Base-by-base conservation (phyloP, 2,113 vertebrate species). In the Chionomys nivalis region DNA sequence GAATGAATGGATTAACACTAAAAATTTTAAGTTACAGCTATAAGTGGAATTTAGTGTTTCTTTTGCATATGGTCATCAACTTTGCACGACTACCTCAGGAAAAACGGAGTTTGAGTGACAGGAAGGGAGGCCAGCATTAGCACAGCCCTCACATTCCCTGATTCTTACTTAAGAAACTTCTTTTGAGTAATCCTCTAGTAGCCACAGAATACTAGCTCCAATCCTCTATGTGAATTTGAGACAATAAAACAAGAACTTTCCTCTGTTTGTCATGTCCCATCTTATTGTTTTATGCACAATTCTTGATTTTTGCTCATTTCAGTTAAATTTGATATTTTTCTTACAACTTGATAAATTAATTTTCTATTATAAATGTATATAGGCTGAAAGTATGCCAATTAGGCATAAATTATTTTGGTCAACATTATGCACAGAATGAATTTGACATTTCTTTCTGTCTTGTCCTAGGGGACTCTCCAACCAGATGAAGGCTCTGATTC, bases 401-500 rank as follows among this genome's bases (percentile, higher is more conserved):
- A 58, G 33, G 36, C 78, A 58, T 81, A 58, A 81, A 58, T 81
- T 36, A 36, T 58, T 88, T 66, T 90, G 33, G 5, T 82, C 79
- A 77, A 94, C 68, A 95, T 65, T 81, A 65, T 93, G 5, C n/a
- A 79, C 93, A 94, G 52, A 26, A 11, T 86, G 90, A 65, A 73
- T 55, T n/a, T 17, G 26, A 61, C 55, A 58, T 58, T 58, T 87
- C 47, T 89, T 83, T 21, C 39, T 55, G 17, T 12, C 23, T 86
- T 66, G 5, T 70, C 91, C 77, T 65, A 91, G 76, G 65, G 66
- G 12, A 93, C 5, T 2, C 28, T 75, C 89, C 81, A 78, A 85
- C 10, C 65, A 91, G 68, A 97, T 96, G 94, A 96, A 93, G 82
- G 4, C 42, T 77, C 39, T 92, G 42, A 42, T 95, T 93, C 52